phyloP scores from a whole-genome alignment of 2,113 vertebrate genomes.

The Anas platyrhynchos region DNA sequence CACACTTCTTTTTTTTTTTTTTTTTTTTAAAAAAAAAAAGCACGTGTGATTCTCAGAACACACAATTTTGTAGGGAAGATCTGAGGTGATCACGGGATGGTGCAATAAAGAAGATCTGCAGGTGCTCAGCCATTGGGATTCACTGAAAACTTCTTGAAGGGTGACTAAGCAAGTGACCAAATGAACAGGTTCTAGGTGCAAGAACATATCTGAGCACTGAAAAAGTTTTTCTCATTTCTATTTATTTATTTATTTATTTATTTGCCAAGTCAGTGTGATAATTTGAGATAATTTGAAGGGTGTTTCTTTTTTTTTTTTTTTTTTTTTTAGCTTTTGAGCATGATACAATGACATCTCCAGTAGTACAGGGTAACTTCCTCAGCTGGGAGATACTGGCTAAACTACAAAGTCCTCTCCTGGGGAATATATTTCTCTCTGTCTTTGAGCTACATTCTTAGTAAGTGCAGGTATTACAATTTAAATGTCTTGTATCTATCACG shows the following conservation, averaged over 20 bases:
- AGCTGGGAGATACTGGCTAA: not conserved
- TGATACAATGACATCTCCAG: not conserved
- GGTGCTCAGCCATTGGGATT: not conserved
- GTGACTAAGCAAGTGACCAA: not conserved
- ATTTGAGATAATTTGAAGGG: not conserved
- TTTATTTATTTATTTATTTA: not conserved
- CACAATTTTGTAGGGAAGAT: not conserved
- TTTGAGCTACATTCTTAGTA: not conserved
- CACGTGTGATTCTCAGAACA: not conserved
- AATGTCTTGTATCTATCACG: not conserved
- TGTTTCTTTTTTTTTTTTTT: not conserved
- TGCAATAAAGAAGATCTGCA: not conserved
- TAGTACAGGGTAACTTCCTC: not conserved
- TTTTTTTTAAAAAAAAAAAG: not conserved
- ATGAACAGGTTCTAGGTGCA: not conserved
- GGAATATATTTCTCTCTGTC: not conserved
- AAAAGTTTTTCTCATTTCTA: not conserved
- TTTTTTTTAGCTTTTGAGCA: not conserved
- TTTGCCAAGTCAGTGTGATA: not conserved
- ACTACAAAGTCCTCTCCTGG: not conserved
- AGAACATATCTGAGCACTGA: not conserved
- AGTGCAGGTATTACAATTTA: not conserved
- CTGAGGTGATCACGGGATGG: not conserved
- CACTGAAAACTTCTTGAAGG: not conserved
- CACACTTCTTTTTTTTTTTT: not conserved